Evolutionary conservation across 2,797 vertebrate genomes (phyloP), one percentile per base, ranked within the genome.

Genomic region (Danio choprae): DNA sequence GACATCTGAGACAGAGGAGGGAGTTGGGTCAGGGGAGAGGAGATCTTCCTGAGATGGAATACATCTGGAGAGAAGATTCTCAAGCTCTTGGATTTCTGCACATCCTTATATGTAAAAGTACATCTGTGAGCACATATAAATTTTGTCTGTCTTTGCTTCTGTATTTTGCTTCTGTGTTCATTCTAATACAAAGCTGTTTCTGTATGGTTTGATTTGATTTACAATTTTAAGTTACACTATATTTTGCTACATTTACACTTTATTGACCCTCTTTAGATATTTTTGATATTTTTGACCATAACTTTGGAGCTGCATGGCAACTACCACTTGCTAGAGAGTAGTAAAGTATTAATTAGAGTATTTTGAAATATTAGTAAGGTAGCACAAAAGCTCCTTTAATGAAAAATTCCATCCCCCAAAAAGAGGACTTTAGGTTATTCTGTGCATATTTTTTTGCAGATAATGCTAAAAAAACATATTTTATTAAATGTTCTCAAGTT

Each of bases 11-110:
- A 80, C 63, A 63, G 81, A 64, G 44, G 22, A 16, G 77, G 82
- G 80, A 86, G 56, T 53, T 64, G 58, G 79, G 80, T 84, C 80
- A 80, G 29, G 55, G 76, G 65, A 84, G 80, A 77, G 68, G 72
- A 74, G 71, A 79, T 84, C 82, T 79, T 83, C 68, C 68, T 81
- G 80, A 80, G 80, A 83, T 82, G 80, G 80, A 80, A 82, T 81
- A 84, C 84, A 86, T 86, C 84, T 86, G 84, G 84, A 84, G 46
- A 53, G 77, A 84, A 81, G 80, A 82, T 81, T 85, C 82, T 83
- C 48, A 43, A 46, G 40, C 11, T 51, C 5, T 74, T n/a, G 20
- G 11, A 9, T 65, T 53, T 43, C 64, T 60, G 81, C 77, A 81
- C 73, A 56, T 58, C 60, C 70, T 43, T 67, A 40, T 43, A 58